These are phyloP conservation scores for Cyanoramphus novaezelandiae DNA, from an alignment of 2,113 vertebrate species.

Conservation along the genomic window DNA sequence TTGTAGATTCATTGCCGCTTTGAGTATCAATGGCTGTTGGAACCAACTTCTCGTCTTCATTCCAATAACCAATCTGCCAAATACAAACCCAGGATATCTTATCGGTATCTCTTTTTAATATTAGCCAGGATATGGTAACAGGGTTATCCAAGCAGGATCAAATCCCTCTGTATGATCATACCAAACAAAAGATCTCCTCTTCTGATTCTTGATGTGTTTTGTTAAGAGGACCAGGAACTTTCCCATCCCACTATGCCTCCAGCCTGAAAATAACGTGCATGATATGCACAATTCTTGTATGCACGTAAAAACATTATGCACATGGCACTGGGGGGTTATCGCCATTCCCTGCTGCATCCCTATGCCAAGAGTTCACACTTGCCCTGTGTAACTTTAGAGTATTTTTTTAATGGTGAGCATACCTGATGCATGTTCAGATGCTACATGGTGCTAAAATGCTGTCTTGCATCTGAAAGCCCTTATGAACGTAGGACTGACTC, in stretches of 20 bases:
- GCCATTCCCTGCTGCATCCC: neutral
- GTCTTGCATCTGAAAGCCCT: neutral
- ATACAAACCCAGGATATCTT: neutral
- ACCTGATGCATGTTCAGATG: neutral
- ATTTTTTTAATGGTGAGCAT: neutral
- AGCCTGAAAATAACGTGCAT: neutral
- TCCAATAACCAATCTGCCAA: constrained; percentile 95
- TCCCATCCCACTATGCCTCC: neutral
- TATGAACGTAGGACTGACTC: neutral
- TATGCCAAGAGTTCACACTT: rapidly evolving
- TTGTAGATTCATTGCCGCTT: constrained; percentile 86
- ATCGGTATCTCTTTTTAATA: neutral
- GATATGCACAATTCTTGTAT: neutral
- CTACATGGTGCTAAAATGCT: neutral
- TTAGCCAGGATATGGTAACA: neutral
- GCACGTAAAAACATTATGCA: neutral
- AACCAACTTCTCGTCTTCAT: constrained; percentile 95
- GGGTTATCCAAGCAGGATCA: neutral
- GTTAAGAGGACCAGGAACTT: rapidly evolving
- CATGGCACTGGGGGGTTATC: neutral
- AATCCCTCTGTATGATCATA: neutral
- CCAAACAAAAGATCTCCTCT: neutral
- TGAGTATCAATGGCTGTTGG: constrained; percentile 84
- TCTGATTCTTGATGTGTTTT: neutral
- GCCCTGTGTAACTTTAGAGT: neutral